Percentiles rank a stretch among this genome's conserved stretches.
These are phyloP conservation scores for Montipora foliosa DNA, from an alignment of 64 coral and sea anemone species.

Conservation along the genomic window DNA sequence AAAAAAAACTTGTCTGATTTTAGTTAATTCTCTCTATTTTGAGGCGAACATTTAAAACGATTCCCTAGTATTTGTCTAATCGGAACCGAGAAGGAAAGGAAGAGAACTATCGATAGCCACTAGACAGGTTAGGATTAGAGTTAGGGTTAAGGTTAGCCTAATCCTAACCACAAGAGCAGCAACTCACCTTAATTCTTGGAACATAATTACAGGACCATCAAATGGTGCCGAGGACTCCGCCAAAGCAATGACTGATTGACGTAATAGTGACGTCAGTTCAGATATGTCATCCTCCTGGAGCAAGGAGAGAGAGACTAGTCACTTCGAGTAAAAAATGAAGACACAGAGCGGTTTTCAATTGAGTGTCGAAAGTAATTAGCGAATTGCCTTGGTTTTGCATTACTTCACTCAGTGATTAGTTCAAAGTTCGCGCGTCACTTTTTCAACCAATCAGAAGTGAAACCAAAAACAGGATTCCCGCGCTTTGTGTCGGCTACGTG, in stretches of 20 bases:
- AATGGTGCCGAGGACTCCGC: slow-evolving; percentile 32
- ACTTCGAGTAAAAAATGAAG: background rate
- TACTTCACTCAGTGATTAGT: slow-evolving; percentile 10
- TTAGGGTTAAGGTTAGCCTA: no score
- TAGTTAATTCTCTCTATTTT: no score
- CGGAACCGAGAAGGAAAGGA: no score
- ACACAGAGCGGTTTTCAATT: background rate
- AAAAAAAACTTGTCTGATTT: background rate
- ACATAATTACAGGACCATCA: slow-evolving; percentile 62
- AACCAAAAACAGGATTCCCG: no score
- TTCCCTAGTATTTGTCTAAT: no score
- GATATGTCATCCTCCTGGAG: slow-evolving; percentile 54
- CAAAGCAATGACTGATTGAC: slow-evolving; percentile 53
- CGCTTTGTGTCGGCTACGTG: no score
- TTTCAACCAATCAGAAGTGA: no score
- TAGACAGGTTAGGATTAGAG: no score
- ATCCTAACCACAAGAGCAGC: background rate
- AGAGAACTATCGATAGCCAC: no score
- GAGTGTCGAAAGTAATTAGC: no score
- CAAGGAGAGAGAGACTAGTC: background rate
- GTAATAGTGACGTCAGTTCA: slow-evolving; percentile 63
- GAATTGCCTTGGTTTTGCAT: no score
- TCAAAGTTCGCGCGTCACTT: background rate
- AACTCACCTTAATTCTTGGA: slow-evolving; percentile 75
- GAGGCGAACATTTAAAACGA: no score